Conservation (phyloP, 2,113 vertebrate species). For the Sebastes fasciatus region DNA sequence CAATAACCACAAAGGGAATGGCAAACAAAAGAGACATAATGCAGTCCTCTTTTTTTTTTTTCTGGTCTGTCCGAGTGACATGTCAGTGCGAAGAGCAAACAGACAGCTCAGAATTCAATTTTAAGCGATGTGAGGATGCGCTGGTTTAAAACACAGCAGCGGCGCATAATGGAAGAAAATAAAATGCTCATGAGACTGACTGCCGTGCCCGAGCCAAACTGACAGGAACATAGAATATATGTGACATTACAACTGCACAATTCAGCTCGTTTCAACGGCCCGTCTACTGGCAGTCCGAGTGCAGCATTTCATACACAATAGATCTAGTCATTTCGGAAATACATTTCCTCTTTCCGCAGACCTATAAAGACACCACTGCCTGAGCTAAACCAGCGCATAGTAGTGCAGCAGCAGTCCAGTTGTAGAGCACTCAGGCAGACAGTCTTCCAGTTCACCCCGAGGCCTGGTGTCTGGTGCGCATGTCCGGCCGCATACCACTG, state of each 20-base stretch:
- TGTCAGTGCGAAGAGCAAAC: slow-evolving; percentile 1
- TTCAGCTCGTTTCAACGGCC: slow-evolving; percentile 24
- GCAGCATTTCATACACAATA: slow-evolving; percentile 54
- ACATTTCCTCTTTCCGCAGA: slow-evolving; percentile 49
- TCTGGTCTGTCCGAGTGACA: background rate
- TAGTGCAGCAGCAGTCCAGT: slow-evolving; percentile 30
- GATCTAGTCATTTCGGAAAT: slow-evolving; percentile 49
- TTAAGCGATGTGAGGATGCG: slow-evolving; percentile 23
- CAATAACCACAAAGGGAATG: slow-evolving; percentile 19
- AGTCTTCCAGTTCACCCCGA: slow-evolving; percentile 57
- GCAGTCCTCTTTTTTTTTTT: slow-evolving; percentile 15
- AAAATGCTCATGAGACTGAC: slow-evolving; percentile 38
- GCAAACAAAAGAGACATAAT: slow-evolving; percentile 35
- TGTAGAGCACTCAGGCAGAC: slow-evolving; percentile 44
- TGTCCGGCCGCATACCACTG: slow-evolving; percentile 65
- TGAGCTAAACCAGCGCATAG: slow-evolving; percentile 22
- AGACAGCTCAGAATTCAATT: slow-evolving; percentile 24
- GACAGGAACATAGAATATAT: slow-evolving; percentile 45
- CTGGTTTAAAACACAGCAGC: slow-evolving; percentile 25
- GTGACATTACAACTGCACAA: slow-evolving; percentile 44
- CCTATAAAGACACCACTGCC: slow-evolving; percentile 30
- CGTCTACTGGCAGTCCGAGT: slow-evolving; percentile 18
- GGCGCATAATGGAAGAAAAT: slow-evolving; percentile 35
- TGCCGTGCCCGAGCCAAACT: slow-evolving; percentile 11
- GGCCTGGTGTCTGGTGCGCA: slow-evolving; percentile 61